Conservation (phyloP, 2,797 vertebrate genomes). For the Delichon dasypus region DNA sequence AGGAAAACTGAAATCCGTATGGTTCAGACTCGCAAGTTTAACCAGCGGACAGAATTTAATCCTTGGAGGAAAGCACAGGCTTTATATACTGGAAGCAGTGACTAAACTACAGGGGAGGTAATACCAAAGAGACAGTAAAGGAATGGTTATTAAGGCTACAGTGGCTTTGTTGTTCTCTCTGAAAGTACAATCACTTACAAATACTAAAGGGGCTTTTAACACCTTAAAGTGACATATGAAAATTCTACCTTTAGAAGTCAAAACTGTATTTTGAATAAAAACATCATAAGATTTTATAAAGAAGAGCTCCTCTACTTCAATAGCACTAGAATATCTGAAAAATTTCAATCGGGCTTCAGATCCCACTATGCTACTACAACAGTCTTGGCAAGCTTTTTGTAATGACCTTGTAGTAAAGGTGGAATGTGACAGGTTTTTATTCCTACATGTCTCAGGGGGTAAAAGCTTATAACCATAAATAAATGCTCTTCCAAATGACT, state of each 20-base stretch:
- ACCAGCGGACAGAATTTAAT: not conserved
- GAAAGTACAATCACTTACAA: not conserved
- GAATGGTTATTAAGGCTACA: not conserved
- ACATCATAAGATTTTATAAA: not conserved
- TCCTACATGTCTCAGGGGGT: not conserved
- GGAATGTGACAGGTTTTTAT: slow-evolving; percentile 37
- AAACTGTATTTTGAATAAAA: not conserved
- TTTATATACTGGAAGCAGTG: not conserved
- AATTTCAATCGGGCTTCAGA: not conserved
- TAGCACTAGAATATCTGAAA: not conserved
- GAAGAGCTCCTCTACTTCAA: not conserved
- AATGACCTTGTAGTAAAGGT: slow-evolving; percentile 50
- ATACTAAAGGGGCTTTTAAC: not conserved
- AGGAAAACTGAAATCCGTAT: not conserved
- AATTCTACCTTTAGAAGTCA: not conserved
- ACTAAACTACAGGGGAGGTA: not conserved
- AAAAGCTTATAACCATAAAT: slow-evolving; percentile 44
- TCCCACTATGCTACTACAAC: not conserved
- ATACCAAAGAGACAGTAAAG: not conserved
- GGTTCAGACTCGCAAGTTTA: not conserved
- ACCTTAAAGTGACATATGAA: not conserved
- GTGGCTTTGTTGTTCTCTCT: not conserved
- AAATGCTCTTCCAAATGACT: slow-evolving; percentile 24
- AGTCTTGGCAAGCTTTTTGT: slow-evolving; percentile 3
- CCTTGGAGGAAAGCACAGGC: not conserved